Percentiles rank a stretch among this genome's conserved stretches.
Conservation (phyloP, 2,797 vertebrate species). For the Anguilla marmorata region DNA sequence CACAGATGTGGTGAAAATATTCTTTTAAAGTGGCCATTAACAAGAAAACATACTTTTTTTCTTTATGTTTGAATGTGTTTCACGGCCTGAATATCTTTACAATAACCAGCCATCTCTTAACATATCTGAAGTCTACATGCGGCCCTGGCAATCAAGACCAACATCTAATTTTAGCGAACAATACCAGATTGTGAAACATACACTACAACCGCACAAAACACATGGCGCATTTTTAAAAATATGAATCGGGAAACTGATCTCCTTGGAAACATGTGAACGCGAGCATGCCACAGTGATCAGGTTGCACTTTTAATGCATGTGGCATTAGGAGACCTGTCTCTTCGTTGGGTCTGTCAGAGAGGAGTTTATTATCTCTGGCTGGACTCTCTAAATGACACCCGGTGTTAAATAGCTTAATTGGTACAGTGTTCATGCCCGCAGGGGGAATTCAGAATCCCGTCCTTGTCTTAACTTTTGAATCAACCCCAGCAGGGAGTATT, state of each 20-base stretch:
- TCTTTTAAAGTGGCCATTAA: neutral
- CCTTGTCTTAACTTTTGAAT: constrained; percentile 55
- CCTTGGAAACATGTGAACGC: neutral
- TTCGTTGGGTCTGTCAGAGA: neutral
- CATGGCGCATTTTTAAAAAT: constrained; percentile 28
- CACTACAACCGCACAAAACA: constrained; percentile 14
- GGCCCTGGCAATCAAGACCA: neutral
- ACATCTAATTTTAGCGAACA: constrained; percentile 18
- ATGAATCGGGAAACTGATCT: constrained; percentile 25
- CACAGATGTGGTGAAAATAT: constrained; percentile 17
- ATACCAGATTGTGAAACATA: constrained; percentile 1
- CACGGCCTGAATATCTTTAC: neutral
- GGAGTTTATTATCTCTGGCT: constrained; percentile 28
- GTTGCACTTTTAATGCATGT: constrained; percentile 8
- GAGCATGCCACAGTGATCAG: neutral
- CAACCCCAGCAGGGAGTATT: constrained; percentile 62
- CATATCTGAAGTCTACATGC: constrained; percentile 8
- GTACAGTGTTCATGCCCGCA: constrained; percentile 40
- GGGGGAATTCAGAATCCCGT: constrained; percentile 42
- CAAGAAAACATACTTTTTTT: constrained; percentile 8
- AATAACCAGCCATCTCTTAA: constrained; percentile 16
- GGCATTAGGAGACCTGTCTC: neutral
- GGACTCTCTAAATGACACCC: constrained; percentile 46
- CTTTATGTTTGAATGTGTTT: neutral
- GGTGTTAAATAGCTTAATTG: constrained; percentile 54